Conservation (phyloP, 2,797 vertebrate species). For the Urosaurus nigricauda region DNA sequence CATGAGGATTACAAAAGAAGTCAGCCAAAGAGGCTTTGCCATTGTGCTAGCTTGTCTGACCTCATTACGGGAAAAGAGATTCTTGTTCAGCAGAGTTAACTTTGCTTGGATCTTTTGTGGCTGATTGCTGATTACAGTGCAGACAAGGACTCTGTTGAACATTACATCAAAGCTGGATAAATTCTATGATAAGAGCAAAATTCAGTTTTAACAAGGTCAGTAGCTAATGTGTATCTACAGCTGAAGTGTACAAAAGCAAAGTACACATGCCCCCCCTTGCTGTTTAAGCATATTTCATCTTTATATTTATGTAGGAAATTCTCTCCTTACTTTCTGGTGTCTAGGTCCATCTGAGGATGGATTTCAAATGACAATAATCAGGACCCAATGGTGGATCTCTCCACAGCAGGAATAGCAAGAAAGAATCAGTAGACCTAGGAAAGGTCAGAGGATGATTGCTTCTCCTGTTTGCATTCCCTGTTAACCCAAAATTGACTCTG, state of each 20-base stretch:
- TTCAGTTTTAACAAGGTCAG: background rate
- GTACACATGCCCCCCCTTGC: background rate
- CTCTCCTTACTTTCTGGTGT: background rate
- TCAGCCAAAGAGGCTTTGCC: background rate
- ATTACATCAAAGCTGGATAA: background rate
- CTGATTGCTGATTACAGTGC: background rate
- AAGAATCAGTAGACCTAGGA: no score
- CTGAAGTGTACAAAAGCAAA: background rate
- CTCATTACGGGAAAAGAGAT: constrained; percentile 5
- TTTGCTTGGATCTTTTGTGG: constrained; percentile 2
- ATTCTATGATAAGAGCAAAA: constrained; percentile 23
- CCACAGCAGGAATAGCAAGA: no score
- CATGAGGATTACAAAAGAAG: background rate
- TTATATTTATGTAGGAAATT: background rate
- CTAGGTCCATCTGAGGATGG: background rate
- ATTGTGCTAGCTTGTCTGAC: background rate
- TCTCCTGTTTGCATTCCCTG: no score
- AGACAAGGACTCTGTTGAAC: background rate
- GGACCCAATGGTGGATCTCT: no score
- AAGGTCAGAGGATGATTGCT: no score
- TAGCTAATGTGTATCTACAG: background rate
- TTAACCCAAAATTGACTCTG: no score
- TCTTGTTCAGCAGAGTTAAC: background rate
- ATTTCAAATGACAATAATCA: background rate
- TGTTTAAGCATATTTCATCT: constrained; percentile 3